phyloP scores from a whole-genome alignment of 2,888 invertebrate species.

The Ceriagrion tenellum region DNA sequence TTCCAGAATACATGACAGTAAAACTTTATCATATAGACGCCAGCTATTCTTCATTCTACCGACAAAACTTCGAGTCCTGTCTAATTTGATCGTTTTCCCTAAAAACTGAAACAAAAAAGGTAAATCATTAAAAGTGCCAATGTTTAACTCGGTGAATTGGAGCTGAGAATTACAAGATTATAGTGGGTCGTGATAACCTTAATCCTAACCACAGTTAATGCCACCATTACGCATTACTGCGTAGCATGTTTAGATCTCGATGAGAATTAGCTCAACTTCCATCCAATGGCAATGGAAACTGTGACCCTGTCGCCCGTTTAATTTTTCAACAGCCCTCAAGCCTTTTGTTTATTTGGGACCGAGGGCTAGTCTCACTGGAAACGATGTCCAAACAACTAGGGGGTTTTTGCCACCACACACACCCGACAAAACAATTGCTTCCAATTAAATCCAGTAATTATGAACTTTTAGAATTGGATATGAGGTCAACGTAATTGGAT shows the following conservation, averaged over 20 bases:
- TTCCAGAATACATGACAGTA: no score
- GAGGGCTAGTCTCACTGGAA: not conserved
- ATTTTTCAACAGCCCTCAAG: not conserved
- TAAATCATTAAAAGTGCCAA: no score
- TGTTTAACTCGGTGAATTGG: no score
- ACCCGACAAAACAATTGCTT: not conserved
- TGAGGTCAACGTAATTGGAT: not conserved
- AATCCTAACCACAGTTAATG: not conserved
- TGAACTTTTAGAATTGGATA: not conserved
- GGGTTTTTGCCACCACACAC: not conserved
- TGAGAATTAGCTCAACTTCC: not conserved
- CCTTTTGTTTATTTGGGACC: not conserved
- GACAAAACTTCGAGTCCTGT: no score
- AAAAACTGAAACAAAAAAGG: no score
- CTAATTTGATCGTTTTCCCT: no score
- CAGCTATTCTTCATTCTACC: no score
- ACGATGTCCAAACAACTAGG: not conserved
- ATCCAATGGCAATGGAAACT: not conserved
- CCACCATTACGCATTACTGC: not conserved
- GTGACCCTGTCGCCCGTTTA: not conserved
- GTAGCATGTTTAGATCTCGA: not conserved
- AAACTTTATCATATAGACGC: no score
- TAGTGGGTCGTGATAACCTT: not conserved
- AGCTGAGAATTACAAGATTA: no score
- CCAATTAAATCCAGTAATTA: conserved; percentile 8